Percentiles rank a stretch among this genome's conserved stretches.
These are phyloP conservation scores for Thymallus thymallus DNA, from an alignment of 2,113 vertebrate species.

Conservation along the genomic window DNA sequence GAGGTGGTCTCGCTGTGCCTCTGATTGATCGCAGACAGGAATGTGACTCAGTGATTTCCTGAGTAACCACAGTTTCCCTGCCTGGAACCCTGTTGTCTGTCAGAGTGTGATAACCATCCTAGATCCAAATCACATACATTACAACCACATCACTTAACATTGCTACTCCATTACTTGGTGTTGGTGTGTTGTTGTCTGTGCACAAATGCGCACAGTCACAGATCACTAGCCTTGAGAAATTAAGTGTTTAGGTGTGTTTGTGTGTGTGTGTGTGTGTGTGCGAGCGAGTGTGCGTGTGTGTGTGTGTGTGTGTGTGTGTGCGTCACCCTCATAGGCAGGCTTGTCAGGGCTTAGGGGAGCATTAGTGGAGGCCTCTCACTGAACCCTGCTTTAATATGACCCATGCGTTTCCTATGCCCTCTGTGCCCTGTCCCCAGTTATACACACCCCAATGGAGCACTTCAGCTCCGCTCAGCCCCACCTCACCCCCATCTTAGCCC, in stretches of 20 bases:
- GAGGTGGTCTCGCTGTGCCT: neutral
- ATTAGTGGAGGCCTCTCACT: constrained; percentile 59
- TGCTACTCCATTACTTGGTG: neutral
- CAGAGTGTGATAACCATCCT: constrained; percentile 41
- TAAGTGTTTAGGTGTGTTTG: constrained; percentile 33
- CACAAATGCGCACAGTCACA: constrained; percentile 13
- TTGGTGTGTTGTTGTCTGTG: too few relatives aligned
- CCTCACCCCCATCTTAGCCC: neutral
- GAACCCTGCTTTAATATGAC: constrained; percentile 67
- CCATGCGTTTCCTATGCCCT: constrained; percentile 48
- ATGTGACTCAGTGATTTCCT: constrained; percentile 67
- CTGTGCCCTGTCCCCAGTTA: constrained; percentile 44
- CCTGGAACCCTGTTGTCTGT: constrained; percentile 67
- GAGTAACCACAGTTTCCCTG: constrained; percentile 55
- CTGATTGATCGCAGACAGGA: constrained; percentile 73
- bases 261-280: constrained; percentile 10
- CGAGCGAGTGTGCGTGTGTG: constrained; percentile 6
- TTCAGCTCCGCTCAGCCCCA: constrained; percentile 36
- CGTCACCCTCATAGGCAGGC: constrained; percentile 23
- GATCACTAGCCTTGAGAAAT: constrained; percentile 31
- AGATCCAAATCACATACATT: constrained; percentile 3
- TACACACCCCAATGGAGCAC: constrained; percentile 57
- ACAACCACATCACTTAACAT: neutral
- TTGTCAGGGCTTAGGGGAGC: constrained; percentile 56
- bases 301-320: constrained; percentile 12